A percentile compares a stretch with the other conserved stretches of the same genome.
Conservation (phyloP, 2,113 vertebrate genomes). For the Neodontobutis hainanensis region DNA sequence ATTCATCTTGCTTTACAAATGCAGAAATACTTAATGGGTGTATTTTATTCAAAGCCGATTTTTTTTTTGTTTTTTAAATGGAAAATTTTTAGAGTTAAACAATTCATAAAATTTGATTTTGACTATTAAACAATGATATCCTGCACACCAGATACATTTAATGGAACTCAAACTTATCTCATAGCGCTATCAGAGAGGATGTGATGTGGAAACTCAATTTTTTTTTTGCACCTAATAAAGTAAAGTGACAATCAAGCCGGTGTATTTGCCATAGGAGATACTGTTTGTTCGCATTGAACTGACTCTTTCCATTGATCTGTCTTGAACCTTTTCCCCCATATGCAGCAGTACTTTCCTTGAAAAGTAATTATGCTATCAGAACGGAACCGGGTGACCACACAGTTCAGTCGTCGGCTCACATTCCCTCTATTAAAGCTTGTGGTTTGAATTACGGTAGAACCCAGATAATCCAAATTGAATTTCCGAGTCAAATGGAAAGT, state of each 20-base stretch:
- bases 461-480: conserved; percentile 69
- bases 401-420: conserved; percentile 45
- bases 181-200: no score
- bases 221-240: conserved; percentile 16
- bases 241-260: conserved; percentile 14
- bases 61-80: no score
- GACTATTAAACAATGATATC: no score
- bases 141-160: no score
- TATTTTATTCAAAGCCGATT: no score
- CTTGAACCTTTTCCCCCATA: background rate
- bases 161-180: no score
- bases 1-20: no score
- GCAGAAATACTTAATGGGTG: no score
- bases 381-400: conserved; percentile 43
- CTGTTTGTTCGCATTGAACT: conserved; percentile 15
- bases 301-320: conserved; percentile 20
- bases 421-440: conserved; percentile 48
- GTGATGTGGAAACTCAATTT: background rate
- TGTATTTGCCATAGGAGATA: background rate
- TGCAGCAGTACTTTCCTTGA: conserved; percentile 11
- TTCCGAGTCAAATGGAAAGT: conserved; percentile 54
- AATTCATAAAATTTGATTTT: no score
- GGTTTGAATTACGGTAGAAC: conserved; percentile 62
- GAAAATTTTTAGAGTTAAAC: no score
- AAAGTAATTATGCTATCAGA: conserved; percentile 52